Evolutionary conservation across 2,797 vertebrate genomes (phyloP).

Genomic region (Babyrousa celebensis): DNA sequence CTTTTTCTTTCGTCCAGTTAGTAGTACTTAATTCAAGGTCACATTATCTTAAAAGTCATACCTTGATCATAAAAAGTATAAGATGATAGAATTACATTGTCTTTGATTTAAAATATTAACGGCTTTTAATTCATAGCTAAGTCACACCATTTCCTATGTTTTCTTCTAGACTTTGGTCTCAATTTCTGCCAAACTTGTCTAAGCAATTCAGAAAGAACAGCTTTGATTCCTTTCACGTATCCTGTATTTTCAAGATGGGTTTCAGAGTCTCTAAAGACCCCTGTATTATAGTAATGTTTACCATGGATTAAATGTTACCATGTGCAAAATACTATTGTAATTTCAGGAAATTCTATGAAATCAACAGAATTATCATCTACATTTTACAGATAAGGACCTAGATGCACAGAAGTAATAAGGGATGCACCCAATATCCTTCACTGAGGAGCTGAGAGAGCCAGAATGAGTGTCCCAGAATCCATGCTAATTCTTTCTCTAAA

Average conservation of each 20-base stretch:
- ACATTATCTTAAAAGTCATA: not conserved
- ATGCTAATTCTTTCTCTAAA: not conserved
- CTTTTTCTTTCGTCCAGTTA: not conserved
- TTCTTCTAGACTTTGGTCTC: not conserved
- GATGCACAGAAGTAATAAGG: not conserved
- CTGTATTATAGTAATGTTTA: not conserved
- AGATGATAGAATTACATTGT: not conserved
- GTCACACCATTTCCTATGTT: not conserved
- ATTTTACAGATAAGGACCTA: not conserved
- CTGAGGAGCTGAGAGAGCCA: not conserved
- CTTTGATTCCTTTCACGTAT: not conserved
- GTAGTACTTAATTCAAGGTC: not conserved
- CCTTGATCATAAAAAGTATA: not conserved
- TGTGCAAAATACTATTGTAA: not conserved
- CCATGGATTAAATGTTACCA: not conserved
- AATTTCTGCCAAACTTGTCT: not conserved
- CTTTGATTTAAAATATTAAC: constrained; percentile 6
- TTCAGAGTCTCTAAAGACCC: not conserved
- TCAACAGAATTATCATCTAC: not conserved
- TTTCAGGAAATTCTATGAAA: not conserved
- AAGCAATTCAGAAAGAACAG: not conserved
- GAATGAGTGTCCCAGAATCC: not conserved
- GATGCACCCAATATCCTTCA: not conserved
- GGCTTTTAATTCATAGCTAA: not conserved
- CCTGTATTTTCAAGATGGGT: not conserved